Base-by-base conservation (phyloP, 2,113 vertebrate species). In the Salvelinus namaycush region DNA sequence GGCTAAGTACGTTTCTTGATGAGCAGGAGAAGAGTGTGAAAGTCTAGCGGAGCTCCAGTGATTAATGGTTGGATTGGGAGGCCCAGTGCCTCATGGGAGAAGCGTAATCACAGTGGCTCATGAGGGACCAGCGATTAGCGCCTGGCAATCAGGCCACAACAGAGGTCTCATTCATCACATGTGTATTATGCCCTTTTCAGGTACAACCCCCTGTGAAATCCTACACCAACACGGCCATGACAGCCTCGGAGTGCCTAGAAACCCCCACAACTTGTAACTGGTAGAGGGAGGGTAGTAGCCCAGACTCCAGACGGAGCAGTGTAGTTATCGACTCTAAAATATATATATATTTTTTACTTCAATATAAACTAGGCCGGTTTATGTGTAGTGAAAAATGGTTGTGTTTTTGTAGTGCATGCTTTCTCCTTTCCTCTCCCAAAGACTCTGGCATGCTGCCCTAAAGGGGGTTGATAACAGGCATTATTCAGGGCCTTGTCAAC, bases 141-240 rank as follows among this genome's bases (percentile, higher is more conserved):
- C 86, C 88, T 88, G 89, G 87, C 88, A 90, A 91, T 92, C 89
- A 86, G 68, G 81, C 82, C 85, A 85, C 87, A 88, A 90, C 90
- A 92, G 84, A 84, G 87, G 82, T 70, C 74, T 91, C 88, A 92
- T 92, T 92, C 91, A 92, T 90, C 88, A 90, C 87, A 87, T 79
- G 84, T 73, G 87, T 72, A 88, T 87, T 86, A 87, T 87, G 77
- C 79, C 14, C 77, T 86, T 75, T 74, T 68, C 89, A 90, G 90
- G 87, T 91, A 91, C 87, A 83, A 70, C 84, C 83, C 84, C 76
- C 79, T 68, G 78, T 83, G 86, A 90, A 89, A 92, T 84, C 72
- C 83, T 86, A 90, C 51, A 83, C 88, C 82, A 80, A 70, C 77
- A 31, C 49, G 14, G 76, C 75, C 80, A 73, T 74, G 60, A 76